Evolutionary conservation across 2,113 vertebrate species (phyloP), one percentile per base, ranked within the genome.

Genomic region (Paedocypris sp.): DNA sequence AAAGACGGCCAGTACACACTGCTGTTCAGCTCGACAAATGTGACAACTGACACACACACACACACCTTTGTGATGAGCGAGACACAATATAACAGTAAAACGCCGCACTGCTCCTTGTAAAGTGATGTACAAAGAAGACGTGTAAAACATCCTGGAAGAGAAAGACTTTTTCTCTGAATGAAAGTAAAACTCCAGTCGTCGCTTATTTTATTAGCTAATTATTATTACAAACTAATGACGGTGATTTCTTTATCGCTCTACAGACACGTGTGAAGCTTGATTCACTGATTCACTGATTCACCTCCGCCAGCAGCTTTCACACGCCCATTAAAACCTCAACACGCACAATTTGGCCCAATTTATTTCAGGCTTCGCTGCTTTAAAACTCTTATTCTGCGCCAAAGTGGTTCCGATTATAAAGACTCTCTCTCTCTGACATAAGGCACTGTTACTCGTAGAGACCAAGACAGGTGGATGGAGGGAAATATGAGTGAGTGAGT

Each of bases 301-400:
- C 28, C 22, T 39, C 35, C 10, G 32, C 19, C 49, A 13, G 22
- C 33, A 6, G 13, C 51, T 67, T 66, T 68, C 65, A 64, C 52
- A 47, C 63, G 75, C 69, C 56, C 42, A 43, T 64, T 68, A 71
- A 67, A 65, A 5, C 36, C 59, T 67, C 33, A 53, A 33, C 28
- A 20, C 23, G 29, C 36, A 19, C 12, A 31, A 29, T 39, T 39
- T 15, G 6, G 20, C 16, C 43, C 36, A 33, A 53, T 56, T 67
- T 5, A 64, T 60, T 71, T 67, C 60, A 59, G 56, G 64, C 39
- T n/a, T 63, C 39, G 12, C 41, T 54, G 69, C 51, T 20, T 56
- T 13, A 46, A 48, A 67, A 57, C 25, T 20, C 47, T 11, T 38
- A 6, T 13, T 64, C 45, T 41, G 32, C 33, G 31, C 9, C 47